Evolutionary conservation across 2,888 invertebrate species (phyloP).

Genomic region (Troides helena): DNA sequence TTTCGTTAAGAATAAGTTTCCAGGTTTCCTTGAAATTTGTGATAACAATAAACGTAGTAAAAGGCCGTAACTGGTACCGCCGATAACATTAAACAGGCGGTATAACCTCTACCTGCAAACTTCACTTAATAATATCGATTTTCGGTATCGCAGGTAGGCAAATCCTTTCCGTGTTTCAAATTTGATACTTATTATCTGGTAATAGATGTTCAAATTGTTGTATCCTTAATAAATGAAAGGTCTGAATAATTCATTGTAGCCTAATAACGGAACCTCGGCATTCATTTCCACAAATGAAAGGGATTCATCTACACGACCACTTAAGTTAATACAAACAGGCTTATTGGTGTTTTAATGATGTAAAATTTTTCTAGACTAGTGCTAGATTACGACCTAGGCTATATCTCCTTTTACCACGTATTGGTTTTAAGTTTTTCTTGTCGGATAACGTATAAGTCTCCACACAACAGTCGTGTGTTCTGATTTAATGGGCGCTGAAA

Average conservation of each 20-base stretch:
- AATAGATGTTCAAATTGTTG: conserved; percentile 4
- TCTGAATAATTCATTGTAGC: conserved; percentile 57
- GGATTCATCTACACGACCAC: neutral
- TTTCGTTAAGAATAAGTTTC: conserved; percentile 9
- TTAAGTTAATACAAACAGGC: neutral
- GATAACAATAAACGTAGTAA: conserved; percentile 38
- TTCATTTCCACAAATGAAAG: neutral
- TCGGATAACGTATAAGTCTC: too few species aligned
- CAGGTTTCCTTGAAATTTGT: conserved; percentile 13
- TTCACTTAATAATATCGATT: conserved; percentile 44
- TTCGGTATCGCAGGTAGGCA: conserved; percentile 38
- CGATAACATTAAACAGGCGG: conserved; percentile 43
- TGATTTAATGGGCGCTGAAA: too few species aligned
- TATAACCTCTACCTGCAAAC: conserved; percentile 41
- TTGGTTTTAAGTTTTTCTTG: too few species aligned
- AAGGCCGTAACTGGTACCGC: conserved; percentile 62
- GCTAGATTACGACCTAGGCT: too few species aligned
- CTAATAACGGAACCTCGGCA: conserved; percentile 36
- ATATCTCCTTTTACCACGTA: too few species aligned
- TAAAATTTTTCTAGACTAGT: too few species aligned
- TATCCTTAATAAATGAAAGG: conserved; percentile 35
- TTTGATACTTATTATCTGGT: conserved; percentile 28
- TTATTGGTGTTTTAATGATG: neutral
- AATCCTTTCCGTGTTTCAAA: conserved; percentile 36
- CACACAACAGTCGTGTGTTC: too few species aligned